Percentiles rank a stretch among this genome's conserved stretches.
These are phyloP conservation scores for Dicrostonyx torquatus DNA, from an alignment of 2,797 vertebrate species.

Conservation along the genomic window DNA sequence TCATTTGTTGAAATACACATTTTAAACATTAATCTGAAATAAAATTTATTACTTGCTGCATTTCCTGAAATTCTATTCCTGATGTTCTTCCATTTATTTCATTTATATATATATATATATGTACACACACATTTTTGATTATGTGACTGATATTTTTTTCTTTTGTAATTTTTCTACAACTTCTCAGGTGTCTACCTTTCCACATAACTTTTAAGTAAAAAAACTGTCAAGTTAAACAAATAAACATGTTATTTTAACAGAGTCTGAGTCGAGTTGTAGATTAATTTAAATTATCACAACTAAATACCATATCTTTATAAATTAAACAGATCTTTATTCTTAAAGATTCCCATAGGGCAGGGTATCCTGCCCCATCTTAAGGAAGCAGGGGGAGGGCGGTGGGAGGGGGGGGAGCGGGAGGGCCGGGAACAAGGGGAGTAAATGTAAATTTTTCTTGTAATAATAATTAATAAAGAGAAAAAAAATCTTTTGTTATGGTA, in stretches of 20 bases:
- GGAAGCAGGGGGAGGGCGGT: no score
- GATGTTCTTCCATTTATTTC: neutral
- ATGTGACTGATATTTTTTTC: neutral
- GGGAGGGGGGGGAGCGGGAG: no score
- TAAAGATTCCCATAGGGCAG: no score
- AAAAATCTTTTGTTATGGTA: neutral
- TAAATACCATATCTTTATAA: neutral
- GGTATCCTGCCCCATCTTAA: no score
- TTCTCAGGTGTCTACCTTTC: neutral
- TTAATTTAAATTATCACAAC: neutral
- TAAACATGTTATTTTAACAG: neutral
- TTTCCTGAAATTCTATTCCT: neutral
- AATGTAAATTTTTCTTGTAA: no score
- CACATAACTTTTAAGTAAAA: neutral
- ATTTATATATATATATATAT: fast-evolving
- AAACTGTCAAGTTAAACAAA: neutral
- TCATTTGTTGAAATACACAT: neutral
- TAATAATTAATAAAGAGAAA: no score
- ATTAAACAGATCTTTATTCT: neutral
- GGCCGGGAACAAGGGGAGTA: no score
- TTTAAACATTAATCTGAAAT: neutral
- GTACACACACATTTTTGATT: neutral
- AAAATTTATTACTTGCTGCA: neutral
- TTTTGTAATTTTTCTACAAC: neutral
- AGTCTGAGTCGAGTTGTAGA: neutral